Evolutionary conservation across 2,797 vertebrate genomes (phyloP).

Genomic region (Fistularia commersonii): DNA sequence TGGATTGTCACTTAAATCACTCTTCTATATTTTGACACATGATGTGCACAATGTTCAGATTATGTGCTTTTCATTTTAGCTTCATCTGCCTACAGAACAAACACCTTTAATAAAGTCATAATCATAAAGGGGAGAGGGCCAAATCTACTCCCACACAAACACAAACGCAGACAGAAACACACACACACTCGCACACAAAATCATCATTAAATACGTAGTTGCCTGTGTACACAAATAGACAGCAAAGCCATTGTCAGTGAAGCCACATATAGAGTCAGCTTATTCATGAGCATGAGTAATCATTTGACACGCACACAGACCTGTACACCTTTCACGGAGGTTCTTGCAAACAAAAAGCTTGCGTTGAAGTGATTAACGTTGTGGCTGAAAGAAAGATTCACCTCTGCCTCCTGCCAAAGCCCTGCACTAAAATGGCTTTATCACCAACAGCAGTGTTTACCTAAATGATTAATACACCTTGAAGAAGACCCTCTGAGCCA

Average conservation of each 20-base stretch:
- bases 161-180: conserved; percentile 20
- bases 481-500: too few species aligned
- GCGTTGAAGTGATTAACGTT: conserved; percentile 74
- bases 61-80: conserved; percentile 57
- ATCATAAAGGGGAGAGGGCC: conserved; percentile 83
- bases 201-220: conserved; percentile 32
- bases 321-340: conserved; percentile 22
- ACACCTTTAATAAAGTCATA: conserved; percentile 70
- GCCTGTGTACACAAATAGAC: conserved; percentile 22
- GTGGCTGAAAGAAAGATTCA: conserved; percentile 35
- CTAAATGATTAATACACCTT: conserved; percentile 3
- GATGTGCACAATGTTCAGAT: conserved; percentile 65
- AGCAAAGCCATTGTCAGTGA: conserved; percentile 34
- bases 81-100: conserved; percentile 54
- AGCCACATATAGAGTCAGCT: conserved; percentile 56
- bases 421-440: conserved; percentile 53
- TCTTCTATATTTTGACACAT: conserved; percentile 66
- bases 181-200: conserved; percentile 36
- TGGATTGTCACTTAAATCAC: conserved; percentile 51
- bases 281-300: conserved; percentile 56
- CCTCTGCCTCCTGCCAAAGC: conserved; percentile 40
- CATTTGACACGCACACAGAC: conserved; percentile 29
- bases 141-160: conserved; percentile 76
- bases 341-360: conserved; percentile 63
- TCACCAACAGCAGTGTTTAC: conserved; percentile 15